Evolutionary conservation across 2,113 vertebrate genomes (phyloP).

Genomic region (Odocoileus virginianus): DNA sequence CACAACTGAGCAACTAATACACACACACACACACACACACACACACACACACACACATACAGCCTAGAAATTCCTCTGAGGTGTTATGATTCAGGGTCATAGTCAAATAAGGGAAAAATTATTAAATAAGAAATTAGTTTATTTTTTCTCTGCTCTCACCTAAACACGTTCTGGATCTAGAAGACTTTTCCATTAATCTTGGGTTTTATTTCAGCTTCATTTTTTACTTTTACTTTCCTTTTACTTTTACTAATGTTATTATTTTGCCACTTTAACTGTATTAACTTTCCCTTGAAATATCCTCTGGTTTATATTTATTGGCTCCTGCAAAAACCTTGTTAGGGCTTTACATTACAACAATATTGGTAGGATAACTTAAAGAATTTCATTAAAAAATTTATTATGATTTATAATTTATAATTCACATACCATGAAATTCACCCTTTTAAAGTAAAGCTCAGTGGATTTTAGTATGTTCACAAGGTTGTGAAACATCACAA

Average conservation of each 20-base stretch:
- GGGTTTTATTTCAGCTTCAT: background rate
- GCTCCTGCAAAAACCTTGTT: background rate
- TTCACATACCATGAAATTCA: background rate
- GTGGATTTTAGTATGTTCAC: background rate
- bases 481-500: background rate
- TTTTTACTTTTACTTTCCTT: background rate
- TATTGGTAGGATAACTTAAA: background rate
- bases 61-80: background rate
- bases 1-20: background rate
- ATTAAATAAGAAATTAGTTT: background rate
- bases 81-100: background rate
- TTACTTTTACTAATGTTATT: background rate
- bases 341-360: background rate
- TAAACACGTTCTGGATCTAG: conserved; percentile 10
- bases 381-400: background rate
- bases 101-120: background rate
- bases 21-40: background rate
- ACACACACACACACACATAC: background rate
- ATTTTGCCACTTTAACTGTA: background rate
- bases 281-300: conserved; percentile 10
- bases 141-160: conserved; percentile 2
- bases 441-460: background rate
- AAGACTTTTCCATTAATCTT: background rate
- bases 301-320: conserved; percentile 18
- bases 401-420: background rate